Base-by-base conservation (phyloP, 2,797 vertebrate genomes). In the Myiothlypis chrysogaster region DNA sequence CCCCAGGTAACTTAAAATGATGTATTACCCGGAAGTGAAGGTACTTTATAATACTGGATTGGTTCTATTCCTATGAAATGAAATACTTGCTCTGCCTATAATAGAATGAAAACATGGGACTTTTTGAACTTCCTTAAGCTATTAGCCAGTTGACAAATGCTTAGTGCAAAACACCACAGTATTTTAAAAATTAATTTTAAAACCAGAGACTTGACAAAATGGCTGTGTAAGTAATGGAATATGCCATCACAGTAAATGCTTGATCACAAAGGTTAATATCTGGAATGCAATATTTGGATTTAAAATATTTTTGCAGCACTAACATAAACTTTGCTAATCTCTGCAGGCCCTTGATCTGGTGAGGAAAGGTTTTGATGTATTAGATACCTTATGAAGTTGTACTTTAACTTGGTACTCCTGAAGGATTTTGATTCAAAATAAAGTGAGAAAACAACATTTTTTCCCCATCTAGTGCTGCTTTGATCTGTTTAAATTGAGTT, bases 261-360 rank as follows among this genome's bases (percentile, higher is more conserved):
- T 97, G 94, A 93, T 97, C 80, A 61, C 83, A 85, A 90, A 97
- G 96, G 75, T 64, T 95, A 94, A 79, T 97, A 94, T 87, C 66
- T 97, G 89, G 77, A 97, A 80, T 93, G 65, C 76, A 94, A 39
- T 97, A 97, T 97, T 97, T 97, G 57, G 78, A 95, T 96, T 97
- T 97, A 85, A 97, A 97, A 94, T 97, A 94, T 96, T 97, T 97
- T 97, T 97, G 76, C 56, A 96, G 35, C 82, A 80, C 41, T 87
- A 96, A 63, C 90, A 79, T 95, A 96, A 97, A 96, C 91, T 87
- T 72, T 76, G 20, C 68, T 96, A 94, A 94, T 94, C 68, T 96
- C 85, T 95, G 83, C 75, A 95, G 65, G 84, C 89, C 69, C 85
- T 96, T 93, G 64, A 94, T 95, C 87, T 96, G 73, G 52, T 75